Base-by-base conservation (phyloP, 2,113 vertebrate species). In the Entomyzon cyanotis region DNA sequence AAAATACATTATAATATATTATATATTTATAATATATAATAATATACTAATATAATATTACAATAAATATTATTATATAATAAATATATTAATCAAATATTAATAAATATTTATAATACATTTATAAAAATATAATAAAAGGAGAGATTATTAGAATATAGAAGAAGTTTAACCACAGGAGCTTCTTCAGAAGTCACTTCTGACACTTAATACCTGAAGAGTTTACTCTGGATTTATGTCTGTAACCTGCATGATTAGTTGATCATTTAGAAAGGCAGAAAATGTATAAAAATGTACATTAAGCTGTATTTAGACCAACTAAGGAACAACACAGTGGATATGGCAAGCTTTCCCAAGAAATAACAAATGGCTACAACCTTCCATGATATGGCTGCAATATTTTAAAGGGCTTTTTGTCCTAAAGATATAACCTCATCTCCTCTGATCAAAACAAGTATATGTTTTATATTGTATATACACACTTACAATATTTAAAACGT, bases 401-500 rank as follows among this genome's bases (percentile, higher is more conserved):
- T 92, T 87, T 76, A 58, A 84, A 71, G 8, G 8, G 1, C 0
- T 15, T 64, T 76, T 47, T 17, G 23, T 74, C 30, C 56, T 84
- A 64, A 87, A 90, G 89, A n/a, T 53, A 86, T 71, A 87, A 80
- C 50, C 41, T 84, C 15, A 35, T 85, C 50, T 93, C 53, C 70
- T 82, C 93, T 89, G 41, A 93, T 95, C 64, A 84, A 95, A 96
- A 87, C 62, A 92, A 87, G 67, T 94, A 27, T 94, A 82, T 83
- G 58, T 96, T 94, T 96, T 97, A 88, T 95, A 81, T 81, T 93
- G 35, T 91, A 90, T 93, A 93, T 86, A 96, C 67, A 97, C 87
- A 94, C 90, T 97, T 97, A 93, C 47, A 93, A 80, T 97, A 95
- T 97, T 96, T 89, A 97, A 97, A 96, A 90, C 25, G 16, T 97